Base-by-base conservation (phyloP, 1,140 invertebrate species). In the Bombus balteatus region DNA sequence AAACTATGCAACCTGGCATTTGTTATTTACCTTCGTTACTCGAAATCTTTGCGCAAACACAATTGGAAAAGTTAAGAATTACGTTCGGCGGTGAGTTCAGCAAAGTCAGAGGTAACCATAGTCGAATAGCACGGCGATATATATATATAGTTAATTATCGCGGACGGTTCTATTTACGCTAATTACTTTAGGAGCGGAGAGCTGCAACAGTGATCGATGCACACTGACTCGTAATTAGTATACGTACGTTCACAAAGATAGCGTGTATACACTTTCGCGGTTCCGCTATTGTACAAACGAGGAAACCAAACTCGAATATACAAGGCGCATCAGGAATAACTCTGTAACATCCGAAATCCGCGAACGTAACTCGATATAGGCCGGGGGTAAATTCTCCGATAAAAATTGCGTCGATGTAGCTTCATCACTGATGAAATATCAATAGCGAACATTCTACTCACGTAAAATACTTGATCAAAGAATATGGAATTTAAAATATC, bases 101-200 rank as follows among this genome's bases (percentile, higher is more conserved):
- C 13, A 28, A 74, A 74, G 43, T 8, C 37, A n/a, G 59, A 9
- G n/a, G 22, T 28, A 81, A 41, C 70, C 18, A 53, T 62, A 53
- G 22, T n/a, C 18, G 59, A 68, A 53, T 75, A 73, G 43, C 57
- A 53, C 9, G 2, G 15, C 41, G 25, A 43, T 32, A 57, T 75
- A 34, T 32, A 59, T 75, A 34, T 76, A 65, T 57, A 32, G 81
- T 57, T 88, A 89, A 91, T 89, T 89, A 89, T 85, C 77, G 39
- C 62, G 47, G 47, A 47, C 57, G 41, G 65, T 81, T 74, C 83
- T 90, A 88, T 89, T 90, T 87, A 85, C 84, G 70, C 77, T 91
- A 91, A 90, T 90, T 91, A 90, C 87, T 87, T 86, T 83, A 82
- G 62, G 37, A 57, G 81, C 62, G 79, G 70, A 70, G 47, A 68